Base-by-base conservation (phyloP, 2,888 invertebrate species). In the Drosophila ochracea region DNA sequence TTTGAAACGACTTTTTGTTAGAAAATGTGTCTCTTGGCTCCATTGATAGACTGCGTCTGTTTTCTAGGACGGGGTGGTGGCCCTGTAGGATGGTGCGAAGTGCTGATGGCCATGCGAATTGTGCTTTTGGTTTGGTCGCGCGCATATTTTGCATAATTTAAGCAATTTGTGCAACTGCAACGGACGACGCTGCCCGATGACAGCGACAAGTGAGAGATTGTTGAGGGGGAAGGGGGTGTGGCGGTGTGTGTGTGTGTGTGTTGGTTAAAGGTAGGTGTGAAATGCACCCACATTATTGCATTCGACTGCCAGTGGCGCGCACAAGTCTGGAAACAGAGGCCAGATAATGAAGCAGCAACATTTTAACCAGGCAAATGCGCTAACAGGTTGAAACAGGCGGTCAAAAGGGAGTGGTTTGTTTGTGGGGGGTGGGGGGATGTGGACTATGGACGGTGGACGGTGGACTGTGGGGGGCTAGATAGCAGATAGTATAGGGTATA, bases 111-210 rank as follows among this genome's bases (percentile, higher is more conserved):
- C 16, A 49, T 69, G 63, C 61, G 79, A 73, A 83, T 82, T 89
- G 82, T 78, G 76, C 73, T 78, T 79, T 78, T 76, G 78, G 79
- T 79, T 79, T 79, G 84, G 84, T 84, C 84, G 84, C 84, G 84
- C 89, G 86, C 90, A 88, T 84, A 88, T 88, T 91, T 89, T 90
- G 90, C 90, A 90, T 90, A 91, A 90, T 90, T 90, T 89, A 90
- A 91, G 90, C 90, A 90, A 90, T 90, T 88, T 90, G 89, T 85
- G 86, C 87, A 84, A 71, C 84, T 77, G 82, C 81, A 86, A 75
- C 69, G 73, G 70, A 53, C 53, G 68, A 65, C 35, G 68, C 69
- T 54, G 63, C 53, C 55, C 68, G 77, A 75, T 73, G 83, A 74
- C 68, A 73, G 70, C 75, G 74, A 74, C 71, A 74, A 66, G 72